Evolutionary conservation across 2,797 vertebrate genomes (phyloP).

Genomic region (Smutsia temminckii): DNA sequence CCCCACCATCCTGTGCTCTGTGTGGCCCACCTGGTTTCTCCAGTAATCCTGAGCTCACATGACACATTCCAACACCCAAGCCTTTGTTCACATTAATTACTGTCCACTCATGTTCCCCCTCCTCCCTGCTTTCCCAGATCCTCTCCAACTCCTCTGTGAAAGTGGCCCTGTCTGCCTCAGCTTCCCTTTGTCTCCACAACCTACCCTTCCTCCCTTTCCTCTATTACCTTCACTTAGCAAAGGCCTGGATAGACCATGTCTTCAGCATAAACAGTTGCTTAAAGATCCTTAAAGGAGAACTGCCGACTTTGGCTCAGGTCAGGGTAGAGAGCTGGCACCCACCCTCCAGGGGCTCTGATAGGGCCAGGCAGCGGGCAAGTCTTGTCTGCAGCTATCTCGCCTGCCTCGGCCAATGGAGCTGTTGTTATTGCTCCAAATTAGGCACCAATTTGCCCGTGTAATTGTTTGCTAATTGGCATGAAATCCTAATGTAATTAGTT

Average conservation of each 20-base stretch:
- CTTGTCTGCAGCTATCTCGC: not conserved
- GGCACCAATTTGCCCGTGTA: slow-evolving; percentile 81
- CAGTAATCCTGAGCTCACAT: not conserved
- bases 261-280: not conserved
- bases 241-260: not conserved
- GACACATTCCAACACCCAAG: not conserved
- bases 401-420: slow-evolving; percentile 66
- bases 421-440: slow-evolving; percentile 77
- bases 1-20: not conserved
- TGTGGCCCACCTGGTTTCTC: not conserved
- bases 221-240: not conserved
- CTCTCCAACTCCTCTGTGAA: not conserved
- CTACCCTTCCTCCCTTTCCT: not conserved
- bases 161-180: not conserved
- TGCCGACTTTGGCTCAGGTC: not conserved
- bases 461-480: slow-evolving; percentile 85
- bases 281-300: slow-evolving; percentile 7
- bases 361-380: slow-evolving; percentile 12
- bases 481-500: slow-evolving; percentile 83
- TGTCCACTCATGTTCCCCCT: not conserved
- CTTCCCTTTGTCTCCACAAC: not conserved
- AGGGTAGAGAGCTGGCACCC: not conserved
- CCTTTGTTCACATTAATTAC: not conserved
- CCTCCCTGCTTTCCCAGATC: not conserved
- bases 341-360: not conserved